Evolutionary conservation across 2,113 vertebrate genomes (phyloP).

Genomic region (Psittacus erithacus): DNA sequence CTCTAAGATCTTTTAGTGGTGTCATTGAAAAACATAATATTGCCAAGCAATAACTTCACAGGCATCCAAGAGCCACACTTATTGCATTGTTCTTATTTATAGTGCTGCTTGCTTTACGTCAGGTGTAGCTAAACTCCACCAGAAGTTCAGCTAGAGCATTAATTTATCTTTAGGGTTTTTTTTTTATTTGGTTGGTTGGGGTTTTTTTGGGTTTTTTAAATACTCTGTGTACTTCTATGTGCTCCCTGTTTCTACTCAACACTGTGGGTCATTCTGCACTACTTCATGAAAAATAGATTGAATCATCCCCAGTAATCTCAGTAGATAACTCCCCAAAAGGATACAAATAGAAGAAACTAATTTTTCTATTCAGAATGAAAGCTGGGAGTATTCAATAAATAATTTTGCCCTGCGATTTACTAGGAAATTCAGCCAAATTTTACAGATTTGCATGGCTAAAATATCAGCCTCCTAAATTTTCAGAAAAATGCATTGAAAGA

Average conservation of each 20-base stretch:
- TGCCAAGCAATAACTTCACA: not conserved
- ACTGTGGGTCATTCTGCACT: not conserved
- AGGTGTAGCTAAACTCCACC: not conserved
- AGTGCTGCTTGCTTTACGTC: not conserved
- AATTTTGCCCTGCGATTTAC: not conserved
- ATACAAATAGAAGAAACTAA: not conserved
- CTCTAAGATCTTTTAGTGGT: not conserved
- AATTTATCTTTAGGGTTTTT: not conserved
- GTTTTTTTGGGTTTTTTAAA: not conserved
- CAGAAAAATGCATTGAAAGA: not conserved
- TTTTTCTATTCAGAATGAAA: not conserved
- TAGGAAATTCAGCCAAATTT: not conserved
- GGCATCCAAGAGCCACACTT: not conserved
- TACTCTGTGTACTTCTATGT: not conserved
- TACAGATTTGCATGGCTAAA: not conserved
- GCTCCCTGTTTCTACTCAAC: not conserved
- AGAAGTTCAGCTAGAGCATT: not conserved
- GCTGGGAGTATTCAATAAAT: not conserved
- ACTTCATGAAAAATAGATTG: not conserved
- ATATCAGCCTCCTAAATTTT: not conserved
- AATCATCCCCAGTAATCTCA: not conserved
- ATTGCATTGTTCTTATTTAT: not conserved
- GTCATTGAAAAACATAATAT: not conserved
- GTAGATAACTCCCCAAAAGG: not conserved
- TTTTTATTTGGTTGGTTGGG: not conserved